These are phyloP conservation scores for Orius insidiosus DNA, from an alignment of 1,140 invertebrate genomes.

Conservation along the genomic window DNA sequence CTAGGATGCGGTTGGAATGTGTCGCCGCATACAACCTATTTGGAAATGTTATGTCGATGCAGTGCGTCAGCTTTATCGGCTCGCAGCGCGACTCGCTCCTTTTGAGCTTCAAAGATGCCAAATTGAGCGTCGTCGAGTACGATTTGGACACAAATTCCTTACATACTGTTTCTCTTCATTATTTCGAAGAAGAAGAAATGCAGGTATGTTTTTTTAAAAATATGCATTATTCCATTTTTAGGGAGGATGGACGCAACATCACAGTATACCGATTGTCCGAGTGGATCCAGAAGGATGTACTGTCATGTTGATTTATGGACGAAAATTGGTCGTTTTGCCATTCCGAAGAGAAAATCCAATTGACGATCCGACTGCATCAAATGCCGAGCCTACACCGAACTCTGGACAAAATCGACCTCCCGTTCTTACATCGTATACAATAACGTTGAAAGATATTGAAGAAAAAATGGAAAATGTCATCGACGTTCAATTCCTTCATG, in stretches of 20 bases:
- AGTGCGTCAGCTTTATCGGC: constrained; percentile 65
- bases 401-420: constrained; percentile 35
- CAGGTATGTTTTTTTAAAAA: constrained; percentile 51
- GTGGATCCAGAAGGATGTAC: constrained; percentile 96
- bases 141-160: constrained; percentile 81
- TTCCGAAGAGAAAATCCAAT: constrained; percentile 70
- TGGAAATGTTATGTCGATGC: constrained; percentile 82
- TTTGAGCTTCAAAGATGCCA: constrained; percentile 87
- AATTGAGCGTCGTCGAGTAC: constrained; percentile 91
- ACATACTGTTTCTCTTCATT: constrained; percentile 89
- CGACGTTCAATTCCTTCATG: constrained; percentile 94
- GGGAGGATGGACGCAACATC: constrained; percentile 69
- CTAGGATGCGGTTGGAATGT: constrained; percentile 88
- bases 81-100: constrained; percentile 73
- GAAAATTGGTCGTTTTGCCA: constrained; percentile 83
- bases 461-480: constrained; percentile 89
- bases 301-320: constrained; percentile 87
- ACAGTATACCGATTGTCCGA: constrained; percentile 70
- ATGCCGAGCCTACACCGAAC: not conserved
- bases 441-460: constrained; percentile 68
- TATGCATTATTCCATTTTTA: constrained; percentile 21
- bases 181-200: constrained; percentile 96
- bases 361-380: constrained; percentile 37
- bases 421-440: constrained; percentile 82
- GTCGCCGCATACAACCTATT: constrained; percentile 71